These are phyloP conservation scores for Megalops atlanticus DNA, from an alignment of 2,113 vertebrate genomes.

Conservation along the genomic window DNA sequence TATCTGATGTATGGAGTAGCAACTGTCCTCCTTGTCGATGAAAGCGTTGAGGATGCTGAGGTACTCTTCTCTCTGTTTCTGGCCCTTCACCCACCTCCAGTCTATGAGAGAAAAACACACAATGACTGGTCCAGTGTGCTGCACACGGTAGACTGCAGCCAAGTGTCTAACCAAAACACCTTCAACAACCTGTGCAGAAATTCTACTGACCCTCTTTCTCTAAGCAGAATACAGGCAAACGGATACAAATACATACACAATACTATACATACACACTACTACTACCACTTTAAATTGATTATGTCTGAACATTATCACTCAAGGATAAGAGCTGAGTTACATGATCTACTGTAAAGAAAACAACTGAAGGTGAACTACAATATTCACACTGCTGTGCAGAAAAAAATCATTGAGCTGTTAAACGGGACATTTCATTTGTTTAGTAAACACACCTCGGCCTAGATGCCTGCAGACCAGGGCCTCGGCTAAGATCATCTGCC, in stretches of 20 bases:
- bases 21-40: slow-evolving; percentile 96
- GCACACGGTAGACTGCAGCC: neutral
- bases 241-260: too few relatives aligned
- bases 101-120: slow-evolving; percentile 71
- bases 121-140: slow-evolving; percentile 24
- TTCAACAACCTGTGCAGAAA: too few relatives aligned
- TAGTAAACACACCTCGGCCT: slow-evolving; percentile 81
- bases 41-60: slow-evolving; percentile 89
- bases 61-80: slow-evolving; percentile 85
- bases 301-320: too few relatives aligned
- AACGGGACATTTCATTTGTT: neutral
- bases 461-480: slow-evolving; percentile 89
- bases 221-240: too few relatives aligned
- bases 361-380: neutral
- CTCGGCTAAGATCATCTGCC: slow-evolving; percentile 97
- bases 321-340: too few relatives aligned
- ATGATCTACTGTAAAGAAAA: too few relatives aligned
- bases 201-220: too few relatives aligned
- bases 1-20: slow-evolving; percentile 98
- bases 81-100: slow-evolving; percentile 88
- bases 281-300: too few relatives aligned
- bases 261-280: too few relatives aligned
- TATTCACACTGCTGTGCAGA: too few relatives aligned
- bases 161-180: slow-evolving; percentile 2
- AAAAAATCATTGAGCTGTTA: too few relatives aligned